A percentile compares a stretch with the other conserved stretches of the same genome.
These are phyloP conservation scores for Erebia palarica DNA, from an alignment of 2,888 invertebrate species.

Conservation along the genomic window DNA sequence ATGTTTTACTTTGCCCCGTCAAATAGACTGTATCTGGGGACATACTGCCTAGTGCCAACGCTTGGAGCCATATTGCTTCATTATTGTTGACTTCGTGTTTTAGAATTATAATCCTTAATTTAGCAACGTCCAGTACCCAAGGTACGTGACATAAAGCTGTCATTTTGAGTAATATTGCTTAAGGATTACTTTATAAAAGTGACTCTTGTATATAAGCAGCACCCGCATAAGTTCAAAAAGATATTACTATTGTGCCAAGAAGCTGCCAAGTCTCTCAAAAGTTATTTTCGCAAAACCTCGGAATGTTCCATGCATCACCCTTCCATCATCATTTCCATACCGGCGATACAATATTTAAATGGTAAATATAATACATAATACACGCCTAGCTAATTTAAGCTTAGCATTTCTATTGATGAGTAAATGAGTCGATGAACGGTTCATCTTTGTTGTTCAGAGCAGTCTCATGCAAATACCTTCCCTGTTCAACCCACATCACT, in stretches of 20 bases:
- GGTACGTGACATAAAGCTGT: no score
- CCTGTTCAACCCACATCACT: conserved; percentile 21
- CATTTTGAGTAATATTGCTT: no score
- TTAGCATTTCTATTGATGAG: conserved; percentile 21
- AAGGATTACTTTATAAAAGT: no score
- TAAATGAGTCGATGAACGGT: conserved; percentile 27
- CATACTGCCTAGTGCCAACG: no score
- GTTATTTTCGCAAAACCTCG: not conserved
- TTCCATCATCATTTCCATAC: no score
- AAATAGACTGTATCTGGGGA: no score
- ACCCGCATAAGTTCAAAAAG: not conserved
- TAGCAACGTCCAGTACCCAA: no score
- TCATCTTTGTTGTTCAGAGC: conserved; percentile 26
- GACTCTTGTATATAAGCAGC: not conserved
- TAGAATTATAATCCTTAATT: no score
- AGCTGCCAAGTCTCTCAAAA: not conserved
- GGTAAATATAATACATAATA: conserved; percentile 8
- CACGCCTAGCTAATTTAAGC: conserved; percentile 25
- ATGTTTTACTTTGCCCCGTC: no score
- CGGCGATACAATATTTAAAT: not conserved
- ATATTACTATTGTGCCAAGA: not conserved
- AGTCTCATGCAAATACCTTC: conserved; percentile 17
- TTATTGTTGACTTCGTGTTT: no score
- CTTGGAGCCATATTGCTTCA: no score
- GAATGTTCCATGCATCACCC: not conserved